Conservation (phyloP, 37 sponge, comb jelly and placozoan genomes). For the Dysidea cf. avara region DNA sequence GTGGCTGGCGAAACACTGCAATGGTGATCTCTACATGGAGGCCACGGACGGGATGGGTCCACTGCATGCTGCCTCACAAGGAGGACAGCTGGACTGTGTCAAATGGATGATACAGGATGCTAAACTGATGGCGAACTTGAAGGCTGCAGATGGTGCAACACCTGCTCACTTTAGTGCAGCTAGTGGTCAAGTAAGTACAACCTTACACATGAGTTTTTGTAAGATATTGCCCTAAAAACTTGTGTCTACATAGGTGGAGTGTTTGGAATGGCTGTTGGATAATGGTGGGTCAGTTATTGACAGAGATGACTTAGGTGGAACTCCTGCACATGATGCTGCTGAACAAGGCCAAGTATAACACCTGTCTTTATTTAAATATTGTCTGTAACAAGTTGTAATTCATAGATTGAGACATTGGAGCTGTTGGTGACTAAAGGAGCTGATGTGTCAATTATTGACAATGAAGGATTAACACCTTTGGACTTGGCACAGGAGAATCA, state of each 20-base stretch:
- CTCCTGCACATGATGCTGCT: slow-evolving; percentile 86
- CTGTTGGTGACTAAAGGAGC: slow-evolving; percentile 52
- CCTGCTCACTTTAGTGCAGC: slow-evolving; percentile 91
- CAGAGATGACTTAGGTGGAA: slow-evolving; percentile 78
- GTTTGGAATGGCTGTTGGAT: slow-evolving; percentile 73
- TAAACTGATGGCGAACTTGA: slow-evolving; percentile 21
- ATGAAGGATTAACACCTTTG: slow-evolving; percentile 62
- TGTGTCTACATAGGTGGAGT: slow-evolving; percentile 35
- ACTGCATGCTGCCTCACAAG: slow-evolving; percentile 83
- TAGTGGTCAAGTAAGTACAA: slow-evolving; percentile 66
- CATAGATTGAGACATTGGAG: slow-evolving; percentile 38
- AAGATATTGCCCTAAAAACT: neutral
- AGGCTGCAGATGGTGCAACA: slow-evolving; percentile 82
- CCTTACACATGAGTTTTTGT: neutral
- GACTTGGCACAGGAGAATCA: slow-evolving; percentile 75
- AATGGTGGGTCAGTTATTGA: slow-evolving; percentile 57
- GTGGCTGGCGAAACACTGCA: slow-evolving; percentile 68
- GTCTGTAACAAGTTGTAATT: neutral
- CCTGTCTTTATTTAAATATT: neutral
- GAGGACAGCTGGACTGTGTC: slow-evolving; percentile 72
- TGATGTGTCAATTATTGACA: slow-evolving; percentile 35
- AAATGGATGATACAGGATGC: slow-evolving; percentile 55
- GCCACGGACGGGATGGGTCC: slow-evolving; percentile 84
- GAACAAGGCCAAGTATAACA: slow-evolving; percentile 81
- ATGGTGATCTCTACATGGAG: slow-evolving; percentile 65